Base-by-base conservation (phyloP, 2,113 vertebrate genomes). In the Gallinago undulata region DNA sequence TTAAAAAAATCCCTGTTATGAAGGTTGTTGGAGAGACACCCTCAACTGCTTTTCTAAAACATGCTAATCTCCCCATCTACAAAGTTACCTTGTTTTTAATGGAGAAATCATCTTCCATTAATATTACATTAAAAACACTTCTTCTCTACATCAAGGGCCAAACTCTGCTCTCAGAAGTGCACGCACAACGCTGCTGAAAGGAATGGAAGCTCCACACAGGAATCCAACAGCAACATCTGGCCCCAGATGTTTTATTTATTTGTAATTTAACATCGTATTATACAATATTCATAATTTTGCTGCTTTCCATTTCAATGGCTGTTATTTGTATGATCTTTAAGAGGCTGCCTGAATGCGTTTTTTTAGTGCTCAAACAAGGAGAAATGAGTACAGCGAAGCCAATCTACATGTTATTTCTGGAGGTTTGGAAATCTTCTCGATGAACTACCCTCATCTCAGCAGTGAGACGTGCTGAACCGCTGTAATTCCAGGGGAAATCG, bases 201-300 rank as follows among this genome's bases (percentile, higher is more conserved):
- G 72, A 96, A 91, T 37, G 25, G 72, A 23, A 87, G 47, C 43
- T 94, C 80, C 50, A 89, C 39, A 45, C 33, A 91, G 77, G 66
- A 95, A 85, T 93, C 70, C 69, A 81, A 89, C n/a, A 62, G 76
- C 76, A 96, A 96, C 96, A 96, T 95, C 96, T 96, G 96, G 89
- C 41, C 74, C 92, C 96, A 96, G 94, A 96, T 96, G 87, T 94
- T 97, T 95, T 94, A 95, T 97, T 96, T 95, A 92, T 95, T 91
- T 84, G 89, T 62, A 87, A 91, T 94, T 96, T 94, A 94, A 95
- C 77, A 47, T 92, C 19, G 35, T 57, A 73, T 84, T 94, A 93
- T 95, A 93, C 94, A 97, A 96, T 96, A 96, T 96, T 96, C 96
- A 96, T 93, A 90, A 95, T 94, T 96, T 92, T 94, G 66, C 94